Base-by-base conservation (phyloP, 2,888 invertebrate genomes). In the Tenthredo distinguenda region DNA sequence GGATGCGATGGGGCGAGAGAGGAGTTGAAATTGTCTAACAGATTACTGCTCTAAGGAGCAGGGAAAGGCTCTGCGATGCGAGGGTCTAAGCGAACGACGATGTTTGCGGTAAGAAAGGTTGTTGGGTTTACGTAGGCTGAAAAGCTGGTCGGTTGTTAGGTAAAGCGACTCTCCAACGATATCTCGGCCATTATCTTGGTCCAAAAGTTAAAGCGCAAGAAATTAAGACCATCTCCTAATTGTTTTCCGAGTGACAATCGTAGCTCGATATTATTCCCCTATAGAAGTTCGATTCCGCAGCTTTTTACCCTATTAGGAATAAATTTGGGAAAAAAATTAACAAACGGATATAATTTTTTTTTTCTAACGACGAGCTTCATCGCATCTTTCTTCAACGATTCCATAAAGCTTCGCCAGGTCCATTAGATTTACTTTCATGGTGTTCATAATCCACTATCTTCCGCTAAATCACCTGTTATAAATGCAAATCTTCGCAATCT, bases 11-110 rank as follows among this genome's bases (percentile, higher is more conserved):
- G 21, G 81, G 40, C 43, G 37, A 40, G n/a, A 65, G 81, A 26
- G 62, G 37, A 81, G 62, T 81, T 65, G 62, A 65, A 81, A 81
- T 81, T 81, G 81, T 81, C 81, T 81, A 81, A 81, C 58, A 50
- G 81, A 81, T 81, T 81, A 81, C 62, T 58, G n/a, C 81, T 81
- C 81, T 65, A 65, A 58, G 77, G 77, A 77, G 81, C 37, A 40
- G 62, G 81, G 34, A 37, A 40, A 81, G 81, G 81, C 81, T 81
- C 62, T 37, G 40, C 21, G 81, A 62, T 65, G 58, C 40, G n/a
- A 62, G 62, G 81, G 77, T 55, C 77, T 77, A 34, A 77, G 77
- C 77, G 77, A 77, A 55, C 77, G 77, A 77, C 77, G 77, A 77
- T 77, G 77, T 77, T 77, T 77, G 77, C 77, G 77, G 77, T 50